Conservation (phyloP, 2,113 vertebrate species). For the Paedocypris sp. region DNA sequence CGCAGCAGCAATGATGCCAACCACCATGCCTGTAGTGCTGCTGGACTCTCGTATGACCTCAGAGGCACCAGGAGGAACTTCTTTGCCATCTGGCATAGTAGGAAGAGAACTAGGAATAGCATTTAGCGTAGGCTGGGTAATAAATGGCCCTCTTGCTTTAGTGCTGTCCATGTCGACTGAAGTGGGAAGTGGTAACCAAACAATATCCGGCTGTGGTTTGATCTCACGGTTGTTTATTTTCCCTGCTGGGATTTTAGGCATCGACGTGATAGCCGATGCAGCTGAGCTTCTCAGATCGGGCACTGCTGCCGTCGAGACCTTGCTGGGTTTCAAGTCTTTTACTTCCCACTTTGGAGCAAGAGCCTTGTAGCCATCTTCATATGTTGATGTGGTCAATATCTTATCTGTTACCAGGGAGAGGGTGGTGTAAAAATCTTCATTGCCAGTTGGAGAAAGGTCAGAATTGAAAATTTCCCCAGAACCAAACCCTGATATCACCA, state of each 20-base stretch:
- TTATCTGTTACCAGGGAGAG: slow-evolving; percentile 99
- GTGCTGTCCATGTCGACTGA: slow-evolving; percentile 93
- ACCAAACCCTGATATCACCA: slow-evolving; percentile 99
- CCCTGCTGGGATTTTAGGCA: slow-evolving; percentile 95
- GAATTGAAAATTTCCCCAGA: slow-evolving; percentile 99
- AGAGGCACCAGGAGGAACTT: slow-evolving; percentile 82
- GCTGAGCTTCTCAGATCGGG: slow-evolving; percentile 84
- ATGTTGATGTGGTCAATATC: slow-evolving; percentile 98
- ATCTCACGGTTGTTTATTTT: slow-evolving; percentile 99
- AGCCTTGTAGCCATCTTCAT: slow-evolving; percentile 99
- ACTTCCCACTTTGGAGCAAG: slow-evolving; percentile 97
- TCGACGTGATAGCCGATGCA: slow-evolving; percentile 73
- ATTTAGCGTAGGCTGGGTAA: slow-evolving; percentile 98
- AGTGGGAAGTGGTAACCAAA: slow-evolving; percentile 93
- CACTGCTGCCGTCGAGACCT: slow-evolving; percentile 90
- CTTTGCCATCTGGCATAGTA: slow-evolving; percentile 84
- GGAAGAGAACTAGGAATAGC: slow-evolving; percentile 91
- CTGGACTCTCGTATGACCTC: slow-evolving; percentile 98
- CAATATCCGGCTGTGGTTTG: slow-evolving; percentile 91
- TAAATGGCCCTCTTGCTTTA: slow-evolving; percentile 89
- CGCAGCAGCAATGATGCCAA: slow-evolving; percentile 93
- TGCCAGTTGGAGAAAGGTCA: slow-evolving; percentile 99
- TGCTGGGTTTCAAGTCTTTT: slow-evolving; percentile 99
- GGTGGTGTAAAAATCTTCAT: slow-evolving; percentile 99
- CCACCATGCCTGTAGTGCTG: slow-evolving; percentile 98